Evolutionary conservation across 2,888 invertebrate species (phyloP), one percentile per base, ranked within the genome.

Genomic region (Bibio marci): DNA sequence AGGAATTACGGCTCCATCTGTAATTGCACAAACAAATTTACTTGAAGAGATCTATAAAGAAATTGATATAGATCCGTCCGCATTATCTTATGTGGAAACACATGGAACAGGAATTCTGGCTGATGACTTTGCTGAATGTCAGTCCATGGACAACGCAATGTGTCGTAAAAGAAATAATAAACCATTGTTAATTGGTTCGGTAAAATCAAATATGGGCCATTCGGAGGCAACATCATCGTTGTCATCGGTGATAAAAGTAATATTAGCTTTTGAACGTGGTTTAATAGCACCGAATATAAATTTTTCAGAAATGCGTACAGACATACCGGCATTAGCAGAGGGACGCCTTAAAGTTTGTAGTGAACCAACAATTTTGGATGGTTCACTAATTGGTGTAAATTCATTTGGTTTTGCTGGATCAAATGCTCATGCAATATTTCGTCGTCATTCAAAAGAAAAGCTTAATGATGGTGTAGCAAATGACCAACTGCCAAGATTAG

Each of bases 141-240:
- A 75, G 47, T 82, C 87, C 1, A 74, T 95, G 37, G 80, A 82
- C 35, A 76, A 77, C 47, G 71, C 83, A 25, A 76, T 90, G 55
- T 81, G 82, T 52, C 67, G 70, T 4, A 73, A 73, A 15, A 69
- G 90, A 22, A 73, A 69, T 13, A 72, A 68, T 0, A 75, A 71
- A 1, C 80, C 92, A 0, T 67, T 92, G 1, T 62, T 73, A 36
- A 80, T 95, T 42, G 94, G 94, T 2, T 87, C 92, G 0, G 76
- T 91, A 26, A 95, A 95, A 56, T 90, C 91, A 0, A 95, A 92
- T 59, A 69, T 92, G 57, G 95, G 95, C 0, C 95, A 95, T 59
- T 72, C 85, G 1, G 95, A 95, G 55, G 81, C 91, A 1, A 74
- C 76, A 3, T 82, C 85, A 4, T 83, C 88, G 6, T 64, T 90